Evolutionary conservation across 1,140 invertebrate genomes (phyloP), one percentile per base, ranked within the genome.

Genomic region (Drosophila melanica): DNA sequence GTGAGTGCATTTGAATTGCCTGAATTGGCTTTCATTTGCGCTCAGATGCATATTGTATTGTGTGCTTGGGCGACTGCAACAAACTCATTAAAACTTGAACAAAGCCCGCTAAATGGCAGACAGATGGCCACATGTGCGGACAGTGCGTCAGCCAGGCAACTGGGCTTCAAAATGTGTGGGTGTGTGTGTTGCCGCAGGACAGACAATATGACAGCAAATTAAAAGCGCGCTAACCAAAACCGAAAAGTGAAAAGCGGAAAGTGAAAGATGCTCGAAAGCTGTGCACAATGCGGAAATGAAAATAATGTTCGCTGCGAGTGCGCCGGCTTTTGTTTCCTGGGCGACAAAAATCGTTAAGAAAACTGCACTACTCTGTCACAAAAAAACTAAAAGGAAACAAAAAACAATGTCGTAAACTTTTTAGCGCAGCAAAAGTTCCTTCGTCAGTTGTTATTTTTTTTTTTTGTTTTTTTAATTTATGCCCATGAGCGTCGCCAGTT

Each of bases 381-480:
- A 60, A 20, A 45, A 10, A 41, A 53, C 42, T 16, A 20, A 23
- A 60, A 60, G 53, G 11, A 10, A 30, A 58, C 7, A 58, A 12
- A 50, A 30, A 18, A 54, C 16, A 23, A n/a, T 54, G 33, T 58
- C 55, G 45, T 58, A 75, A 75, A 75, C 58, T 75, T 77, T 75
- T 75, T 42, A 59, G 37, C 47, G 37, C 41, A 42, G 53, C 37
- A 67, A 63, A 70, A 60, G 27, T 77, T 75, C 33, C 30, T 54
- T 72, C 35, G 27, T 1, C 44, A 51, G 44, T 63, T 63, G 57
- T 50, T 54, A 23, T 35, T 65, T 53, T 60, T 55, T 10, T 35
- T 27, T 75, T 75, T 75, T n/a, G n/a, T n/a, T 82, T 75, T 23
- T 23, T 23, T 82, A 81, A 81, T 81, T 82, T 82, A 79, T 82